Conservation (phyloP, 2,797 vertebrate genomes). For the Neosilurus hyrtlii region DNA sequence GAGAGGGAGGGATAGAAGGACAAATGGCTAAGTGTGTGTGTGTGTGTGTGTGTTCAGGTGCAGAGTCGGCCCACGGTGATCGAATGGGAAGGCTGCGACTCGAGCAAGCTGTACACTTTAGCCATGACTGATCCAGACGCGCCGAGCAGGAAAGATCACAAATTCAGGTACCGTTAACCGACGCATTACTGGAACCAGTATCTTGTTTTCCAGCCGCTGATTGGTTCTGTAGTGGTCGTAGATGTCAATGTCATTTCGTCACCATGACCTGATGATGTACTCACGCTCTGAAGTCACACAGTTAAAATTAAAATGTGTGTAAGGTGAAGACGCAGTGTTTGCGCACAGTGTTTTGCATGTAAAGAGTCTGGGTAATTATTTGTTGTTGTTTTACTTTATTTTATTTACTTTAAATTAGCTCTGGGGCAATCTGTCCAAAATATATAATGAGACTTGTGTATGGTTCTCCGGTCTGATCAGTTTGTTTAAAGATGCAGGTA, state of each 20-base stretch:
- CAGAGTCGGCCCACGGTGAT: constrained; percentile 81
- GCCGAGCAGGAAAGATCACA: constrained; percentile 86
- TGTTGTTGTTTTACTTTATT: neutral
- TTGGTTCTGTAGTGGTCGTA: neutral
- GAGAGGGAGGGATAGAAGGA: neutral
- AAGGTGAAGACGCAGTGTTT: neutral
- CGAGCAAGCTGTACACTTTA: constrained; percentile 86
- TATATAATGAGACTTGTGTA: neutral
- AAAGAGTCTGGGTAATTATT: neutral
- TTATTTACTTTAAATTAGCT: neutral
- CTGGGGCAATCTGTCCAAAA: neutral
- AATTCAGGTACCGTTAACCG: constrained; percentile 77
- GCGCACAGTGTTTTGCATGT: neutral
- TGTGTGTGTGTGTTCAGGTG: constrained; percentile 68
- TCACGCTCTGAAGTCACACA: neutral
- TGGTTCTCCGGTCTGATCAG: neutral
- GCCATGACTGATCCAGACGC: constrained; percentile 91
- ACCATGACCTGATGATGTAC: neutral
- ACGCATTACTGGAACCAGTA: neutral
- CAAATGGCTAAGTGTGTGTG: neutral
- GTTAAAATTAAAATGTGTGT: neutral
- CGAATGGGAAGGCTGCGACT: constrained; percentile 85
- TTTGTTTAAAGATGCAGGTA: neutral
- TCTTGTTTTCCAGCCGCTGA: neutral
- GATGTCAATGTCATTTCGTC: neutral